Conservation (phyloP, 2,797 vertebrate species). For the Takifugu ocellatus region DNA sequence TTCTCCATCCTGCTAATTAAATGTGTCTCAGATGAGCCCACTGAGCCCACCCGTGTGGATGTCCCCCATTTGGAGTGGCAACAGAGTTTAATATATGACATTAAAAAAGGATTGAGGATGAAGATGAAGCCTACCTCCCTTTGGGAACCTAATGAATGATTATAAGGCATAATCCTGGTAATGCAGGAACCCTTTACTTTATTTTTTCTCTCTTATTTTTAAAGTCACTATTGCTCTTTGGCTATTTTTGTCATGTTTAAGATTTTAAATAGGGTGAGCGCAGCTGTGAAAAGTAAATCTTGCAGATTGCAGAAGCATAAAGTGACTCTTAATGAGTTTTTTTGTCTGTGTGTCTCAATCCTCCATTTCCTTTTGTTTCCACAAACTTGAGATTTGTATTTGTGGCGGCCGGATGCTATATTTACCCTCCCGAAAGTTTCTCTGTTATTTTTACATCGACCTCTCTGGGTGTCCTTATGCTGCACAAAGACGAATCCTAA, state of each 20-base stretch:
- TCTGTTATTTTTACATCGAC: conserved; percentile 20
- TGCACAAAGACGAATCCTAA: neutral
- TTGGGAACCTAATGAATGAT: conserved; percentile 79
- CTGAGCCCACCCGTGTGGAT: conserved; percentile 70
- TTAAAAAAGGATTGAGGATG: conserved; percentile 74
- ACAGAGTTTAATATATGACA: conserved; percentile 77
- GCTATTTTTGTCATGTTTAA: conserved; percentile 48
- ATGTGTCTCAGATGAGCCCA: conserved; percentile 76
- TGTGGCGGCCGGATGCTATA: neutral
- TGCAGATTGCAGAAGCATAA: conserved; percentile 47
- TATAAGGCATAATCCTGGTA: conserved; percentile 75
- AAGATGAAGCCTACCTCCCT: conserved; percentile 76
- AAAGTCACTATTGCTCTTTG: conserved; percentile 29
- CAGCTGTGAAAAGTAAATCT: conserved; percentile 43
- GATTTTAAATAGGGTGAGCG: conserved; percentile 29
- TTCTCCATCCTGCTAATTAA: conserved; percentile 77
- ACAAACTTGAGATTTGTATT: conserved; percentile 22
- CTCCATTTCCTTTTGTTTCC: conserved; percentile 22
- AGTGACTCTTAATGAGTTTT: conserved; percentile 35
- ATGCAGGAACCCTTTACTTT: conserved; percentile 73
- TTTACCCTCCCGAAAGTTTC: conserved; percentile 4
- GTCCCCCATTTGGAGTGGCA: conserved; percentile 67
- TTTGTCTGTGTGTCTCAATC: conserved; percentile 2
- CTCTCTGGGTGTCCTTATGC: conserved; percentile 7
- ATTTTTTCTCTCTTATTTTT: neutral